A percentile compares a stretch with the other conserved stretches of the same genome.
phyloP scores from a whole-genome alignment of 2,797 vertebrate genomes.

The Crenichthys baileyi region DNA sequence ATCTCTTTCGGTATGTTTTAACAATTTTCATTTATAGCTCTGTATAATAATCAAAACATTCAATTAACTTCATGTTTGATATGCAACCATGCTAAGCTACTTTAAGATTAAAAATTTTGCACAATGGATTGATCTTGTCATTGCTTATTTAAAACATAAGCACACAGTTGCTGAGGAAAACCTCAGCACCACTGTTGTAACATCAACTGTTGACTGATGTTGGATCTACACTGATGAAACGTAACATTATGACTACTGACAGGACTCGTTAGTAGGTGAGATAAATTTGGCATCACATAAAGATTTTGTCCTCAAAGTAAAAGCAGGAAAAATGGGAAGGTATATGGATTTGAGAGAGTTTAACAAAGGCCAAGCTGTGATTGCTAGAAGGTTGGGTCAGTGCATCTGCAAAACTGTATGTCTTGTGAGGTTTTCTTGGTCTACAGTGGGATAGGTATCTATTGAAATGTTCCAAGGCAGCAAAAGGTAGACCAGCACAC shows the following conservation, averaged over 20 bases:
- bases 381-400: background rate
- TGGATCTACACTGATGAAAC: background rate
- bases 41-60: background rate
- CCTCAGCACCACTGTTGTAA: background rate
- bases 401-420: background rate
- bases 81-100: slow-evolving; percentile 3
- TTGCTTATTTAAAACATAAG: slow-evolving; percentile 1
- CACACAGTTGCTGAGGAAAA: background rate
- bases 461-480: background rate
- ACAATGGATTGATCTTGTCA: slow-evolving; percentile 8
- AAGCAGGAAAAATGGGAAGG: background rate
- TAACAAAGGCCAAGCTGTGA: background rate
- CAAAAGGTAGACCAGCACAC: too few relatives aligned
- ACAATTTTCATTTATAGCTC: background rate
- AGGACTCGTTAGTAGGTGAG: background rate
- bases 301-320: background rate
- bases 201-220: background rate
- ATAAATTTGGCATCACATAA: background rate
- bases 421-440: background rate
- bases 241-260: background rate
- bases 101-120: background rate
- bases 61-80: background rate
- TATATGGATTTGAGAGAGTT: background rate
- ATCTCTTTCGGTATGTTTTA: background rate
- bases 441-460: background rate